Evolutionary conservation across 2,113 vertebrate species (phyloP), one percentile per base, ranked within the genome.

Genomic region (Leptobrachium leishanense): DNA sequence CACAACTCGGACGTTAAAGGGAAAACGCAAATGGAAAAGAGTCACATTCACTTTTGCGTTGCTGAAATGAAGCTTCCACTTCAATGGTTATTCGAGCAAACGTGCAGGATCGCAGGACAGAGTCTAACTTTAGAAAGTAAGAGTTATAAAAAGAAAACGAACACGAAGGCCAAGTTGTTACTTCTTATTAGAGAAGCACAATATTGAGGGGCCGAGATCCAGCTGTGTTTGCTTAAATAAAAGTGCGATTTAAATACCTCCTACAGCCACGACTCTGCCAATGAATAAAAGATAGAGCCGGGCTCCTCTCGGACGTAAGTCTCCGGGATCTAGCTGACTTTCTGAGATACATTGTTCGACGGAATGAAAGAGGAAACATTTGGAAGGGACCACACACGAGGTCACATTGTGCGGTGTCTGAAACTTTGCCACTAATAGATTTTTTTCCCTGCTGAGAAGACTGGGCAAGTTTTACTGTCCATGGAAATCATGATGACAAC

Each of bases 211-310:
- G 90, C 90, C 92, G 89, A 55, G 85, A 92, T 92, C 92, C 93
- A 93, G 92, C 92, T 94, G 92, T 94, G 93, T 93, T 93, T 94
- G 91, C 94, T 94, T 93, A 94, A 94, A 94, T 94, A 94, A 93
- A 94, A 92, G 90, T 92, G 91, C 90, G 91, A 94, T 94, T 93
- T 94, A 90, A 93, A 94, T 93, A 91, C 92, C 92, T 93, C 92
- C 91, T 92, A 91, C 90, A 92, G 93, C 91, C 92, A 90, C 89
- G 90, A 88, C 90, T 90, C 89, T 92, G 91, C 91, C 92, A 92
- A 89, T 92, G 92, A 93, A 93, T 92, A 92, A 92, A 92, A 93
- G 91, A 93, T 92, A 91, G 89, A 92, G 91, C 87, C 87, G 83
- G 68, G 85, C 84, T 85, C 87, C 89, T 42, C 53, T 85, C 88